phyloP scores from a whole-genome alignment of 2,888 invertebrate species.

The Willowsia nigromaculata region DNA sequence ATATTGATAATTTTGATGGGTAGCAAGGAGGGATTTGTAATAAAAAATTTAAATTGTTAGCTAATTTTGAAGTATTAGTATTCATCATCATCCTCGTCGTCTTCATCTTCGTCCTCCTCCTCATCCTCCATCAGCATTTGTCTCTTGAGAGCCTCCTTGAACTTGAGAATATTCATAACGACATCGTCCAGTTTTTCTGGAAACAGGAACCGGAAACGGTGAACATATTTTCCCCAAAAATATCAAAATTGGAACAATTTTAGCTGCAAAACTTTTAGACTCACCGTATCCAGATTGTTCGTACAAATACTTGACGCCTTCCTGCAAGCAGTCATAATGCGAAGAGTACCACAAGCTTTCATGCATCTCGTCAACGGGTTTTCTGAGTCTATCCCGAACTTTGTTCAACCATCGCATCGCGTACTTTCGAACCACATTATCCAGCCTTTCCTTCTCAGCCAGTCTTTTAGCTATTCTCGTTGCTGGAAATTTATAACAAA shows the following conservation, averaged over 20 bases:
- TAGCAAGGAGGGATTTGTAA: no score
- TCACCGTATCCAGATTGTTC: constrained; percentile 49
- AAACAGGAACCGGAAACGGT: no score
- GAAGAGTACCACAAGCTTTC: constrained; percentile 34
- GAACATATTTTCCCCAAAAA: no score
- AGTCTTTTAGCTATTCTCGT: not conserved
- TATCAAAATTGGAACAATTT: no score
- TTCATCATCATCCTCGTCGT: not conserved
- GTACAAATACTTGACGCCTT: constrained; percentile 34
- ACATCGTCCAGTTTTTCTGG: constrained; percentile 64
- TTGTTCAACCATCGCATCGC: constrained; percentile 56
- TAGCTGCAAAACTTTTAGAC: not conserved
- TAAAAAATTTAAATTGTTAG: no score
- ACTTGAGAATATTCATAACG: constrained; percentile 49
- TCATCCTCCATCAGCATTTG: constrained; percentile 28
- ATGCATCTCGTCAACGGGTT: constrained; percentile 35
- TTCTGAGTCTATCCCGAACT: constrained; percentile 5
- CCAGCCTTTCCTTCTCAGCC: not conserved
- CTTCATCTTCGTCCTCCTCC: constrained; percentile 38
- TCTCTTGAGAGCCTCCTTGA: constrained; percentile 48
- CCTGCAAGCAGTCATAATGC: not conserved
- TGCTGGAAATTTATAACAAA: not conserved
- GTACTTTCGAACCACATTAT: constrained; percentile 53
- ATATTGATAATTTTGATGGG: no score
- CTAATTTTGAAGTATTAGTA: no score